phyloP scores from a whole-genome alignment of 53 echinoderm and acorn worm genomes.

The Henricia sp. region DNA sequence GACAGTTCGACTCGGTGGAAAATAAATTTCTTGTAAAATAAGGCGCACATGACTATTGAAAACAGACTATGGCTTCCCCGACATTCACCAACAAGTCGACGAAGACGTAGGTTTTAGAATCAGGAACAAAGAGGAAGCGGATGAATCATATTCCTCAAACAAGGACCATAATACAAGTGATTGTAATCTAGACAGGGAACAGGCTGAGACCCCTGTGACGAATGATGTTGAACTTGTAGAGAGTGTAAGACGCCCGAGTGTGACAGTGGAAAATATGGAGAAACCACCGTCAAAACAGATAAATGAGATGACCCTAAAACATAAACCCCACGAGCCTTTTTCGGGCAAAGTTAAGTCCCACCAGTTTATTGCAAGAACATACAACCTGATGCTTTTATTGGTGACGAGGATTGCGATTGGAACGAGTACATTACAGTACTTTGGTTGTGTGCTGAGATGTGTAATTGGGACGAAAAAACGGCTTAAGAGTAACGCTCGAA shows the following conservation, averaged over 20 bases:
- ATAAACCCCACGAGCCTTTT: not conserved
- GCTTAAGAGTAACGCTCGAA: not conserved
- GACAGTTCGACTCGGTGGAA: too few relatives aligned
- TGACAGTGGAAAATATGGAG: not conserved
- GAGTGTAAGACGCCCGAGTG: not conserved
- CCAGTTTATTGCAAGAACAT: not conserved
- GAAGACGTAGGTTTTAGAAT: too few relatives aligned
- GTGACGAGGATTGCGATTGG: not conserved
- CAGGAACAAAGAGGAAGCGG: too few relatives aligned
- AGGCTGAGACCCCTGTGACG: not conserved
- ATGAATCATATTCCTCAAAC: not conserved
- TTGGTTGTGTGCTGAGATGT: not conserved
- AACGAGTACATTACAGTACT: not conserved
- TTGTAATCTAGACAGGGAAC: not conserved
- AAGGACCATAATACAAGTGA: not conserved
- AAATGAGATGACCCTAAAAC: not conserved
- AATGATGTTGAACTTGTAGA: not conserved
- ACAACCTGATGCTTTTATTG: not conserved
- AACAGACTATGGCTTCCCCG: not conserved
- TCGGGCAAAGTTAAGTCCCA: not conserved
- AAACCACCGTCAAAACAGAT: not conserved
- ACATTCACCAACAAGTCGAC: not conserved
- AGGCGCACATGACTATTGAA: too few relatives aligned
- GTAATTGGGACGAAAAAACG: too few relatives aligned
- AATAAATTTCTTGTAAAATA: too few relatives aligned